Conservation (phyloP, 2,888 invertebrate genomes). For the Desoria tigrina region DNA sequence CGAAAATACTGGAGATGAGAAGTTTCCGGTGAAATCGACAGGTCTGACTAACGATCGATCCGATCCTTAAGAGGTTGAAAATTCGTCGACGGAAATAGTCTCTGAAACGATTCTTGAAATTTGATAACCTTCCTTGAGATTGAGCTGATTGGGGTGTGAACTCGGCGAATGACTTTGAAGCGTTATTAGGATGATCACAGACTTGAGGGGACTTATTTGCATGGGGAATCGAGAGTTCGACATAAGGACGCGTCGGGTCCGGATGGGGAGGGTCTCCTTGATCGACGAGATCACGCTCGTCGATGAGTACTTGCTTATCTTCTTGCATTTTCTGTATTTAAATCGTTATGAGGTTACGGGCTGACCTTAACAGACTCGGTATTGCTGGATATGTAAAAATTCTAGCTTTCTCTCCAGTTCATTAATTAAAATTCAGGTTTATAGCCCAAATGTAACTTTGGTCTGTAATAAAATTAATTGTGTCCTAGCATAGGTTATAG, state of each 20-base stretch:
- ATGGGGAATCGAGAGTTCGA: too few relatives aligned
- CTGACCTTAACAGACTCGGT: too few relatives aligned
- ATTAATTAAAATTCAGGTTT: too few relatives aligned
- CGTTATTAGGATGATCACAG: neutral
- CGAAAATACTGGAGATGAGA: conserved; percentile 16
- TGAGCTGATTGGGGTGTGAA: neutral
- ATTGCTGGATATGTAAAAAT: too few relatives aligned
- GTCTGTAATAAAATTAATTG: too few relatives aligned
- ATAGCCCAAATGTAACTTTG: too few relatives aligned
- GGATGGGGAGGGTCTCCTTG: neutral
- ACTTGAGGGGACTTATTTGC: neutral
- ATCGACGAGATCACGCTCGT: neutral
- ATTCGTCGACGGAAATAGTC: neutral
- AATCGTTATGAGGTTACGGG: too few relatives aligned
- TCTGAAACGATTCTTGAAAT: neutral
- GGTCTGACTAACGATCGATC: neutral
- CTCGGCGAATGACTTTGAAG: neutral
- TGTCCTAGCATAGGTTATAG: too few relatives aligned
- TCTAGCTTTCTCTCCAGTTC: too few relatives aligned
- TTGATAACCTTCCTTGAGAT: neutral
- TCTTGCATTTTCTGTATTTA: neutral
- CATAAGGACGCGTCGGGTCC: too few relatives aligned
- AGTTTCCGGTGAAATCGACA: conserved; percentile 12
- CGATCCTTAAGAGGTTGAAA: neutral
- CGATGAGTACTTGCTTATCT: conserved; percentile 12